Conservation (phyloP, 2,113 vertebrate species). For the Sinocyclocheilus anophthalmus region DNA sequence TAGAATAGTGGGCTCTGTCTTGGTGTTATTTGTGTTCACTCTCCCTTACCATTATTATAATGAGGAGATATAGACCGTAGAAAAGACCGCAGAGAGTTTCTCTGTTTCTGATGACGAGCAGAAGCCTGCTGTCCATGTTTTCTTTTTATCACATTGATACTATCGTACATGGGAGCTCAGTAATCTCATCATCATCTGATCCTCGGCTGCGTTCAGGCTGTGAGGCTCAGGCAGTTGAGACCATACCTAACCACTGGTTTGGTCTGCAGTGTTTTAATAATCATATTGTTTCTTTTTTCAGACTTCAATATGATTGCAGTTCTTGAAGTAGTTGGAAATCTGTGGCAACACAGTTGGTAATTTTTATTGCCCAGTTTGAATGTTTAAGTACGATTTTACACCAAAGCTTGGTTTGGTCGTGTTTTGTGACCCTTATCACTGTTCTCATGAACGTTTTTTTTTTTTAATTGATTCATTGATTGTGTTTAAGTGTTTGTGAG, state of each 20-base stretch:
- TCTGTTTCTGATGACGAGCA: slow-evolving; percentile 21
- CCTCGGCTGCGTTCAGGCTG: slow-evolving; percentile 19
- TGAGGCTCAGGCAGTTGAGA: neutral
- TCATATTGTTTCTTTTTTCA: slow-evolving; percentile 13
- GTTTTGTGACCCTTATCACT: slow-evolving; percentile 1
- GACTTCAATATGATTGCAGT: slow-evolving; percentile 30
- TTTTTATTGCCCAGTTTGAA: neutral
- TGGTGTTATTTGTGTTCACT: neutral
- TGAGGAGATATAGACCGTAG: neutral
- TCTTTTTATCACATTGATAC: slow-evolving; percentile 56
- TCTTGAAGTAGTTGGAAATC: slow-evolving; percentile 10
- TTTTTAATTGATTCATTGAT: neutral
- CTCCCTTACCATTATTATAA: neutral
- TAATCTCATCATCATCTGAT: slow-evolving; percentile 32
- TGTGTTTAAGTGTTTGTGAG: slow-evolving; percentile 19
- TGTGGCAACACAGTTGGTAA: neutral
- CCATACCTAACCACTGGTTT: neutral
- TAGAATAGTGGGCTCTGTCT: neutral
- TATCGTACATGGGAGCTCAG: slow-evolving; percentile 32
- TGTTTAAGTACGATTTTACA: slow-evolving; percentile 13
- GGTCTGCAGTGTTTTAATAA: slow-evolving; percentile 22
- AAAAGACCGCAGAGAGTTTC: slow-evolving; percentile 27
- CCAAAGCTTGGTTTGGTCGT: slow-evolving; percentile 43
- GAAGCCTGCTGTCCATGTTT: slow-evolving; percentile 43
- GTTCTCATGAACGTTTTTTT: neutral